phyloP scores from a whole-genome alignment of 2,113 vertebrate species.

The Actenoides hombroni region DNA sequence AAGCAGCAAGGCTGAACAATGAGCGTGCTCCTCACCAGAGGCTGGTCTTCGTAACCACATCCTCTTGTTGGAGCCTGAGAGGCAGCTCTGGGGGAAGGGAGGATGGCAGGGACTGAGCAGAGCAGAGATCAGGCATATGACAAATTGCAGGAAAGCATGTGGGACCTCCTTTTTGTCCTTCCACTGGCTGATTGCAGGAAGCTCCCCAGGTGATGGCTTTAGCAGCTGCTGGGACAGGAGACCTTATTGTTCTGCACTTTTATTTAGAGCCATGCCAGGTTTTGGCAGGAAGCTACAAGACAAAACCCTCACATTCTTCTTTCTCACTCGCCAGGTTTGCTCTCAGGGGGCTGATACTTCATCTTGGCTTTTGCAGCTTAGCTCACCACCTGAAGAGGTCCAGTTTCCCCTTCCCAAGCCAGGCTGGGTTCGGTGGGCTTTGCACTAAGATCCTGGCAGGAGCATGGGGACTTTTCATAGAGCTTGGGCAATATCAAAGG shows the following conservation, averaged over 20 bases:
- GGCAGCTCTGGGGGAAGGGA: slow-evolving; percentile 7
- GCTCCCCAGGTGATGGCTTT: slow-evolving; percentile 46
- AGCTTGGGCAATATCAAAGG: neutral
- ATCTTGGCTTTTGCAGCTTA: neutral
- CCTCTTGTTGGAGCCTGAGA: neutral
- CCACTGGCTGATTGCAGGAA: slow-evolving; percentile 52
- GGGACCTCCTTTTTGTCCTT: slow-evolving; percentile 35
- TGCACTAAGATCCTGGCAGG: neutral
- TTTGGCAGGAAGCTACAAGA: slow-evolving; percentile 46
- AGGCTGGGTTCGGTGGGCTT: neutral
- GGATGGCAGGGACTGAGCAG: neutral
- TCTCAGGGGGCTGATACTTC: neutral
- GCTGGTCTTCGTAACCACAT: slow-evolving; percentile 20
- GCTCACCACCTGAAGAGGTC: neutral
- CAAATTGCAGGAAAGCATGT: slow-evolving; percentile 30
- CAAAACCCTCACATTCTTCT: neutral
- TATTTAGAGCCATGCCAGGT: slow-evolving; percentile 9
- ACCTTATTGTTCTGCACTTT: neutral
- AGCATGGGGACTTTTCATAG: neutral
- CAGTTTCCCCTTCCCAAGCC: neutral
- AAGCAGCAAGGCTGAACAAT: slow-evolving; percentile 10
- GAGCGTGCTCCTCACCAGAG: neutral
- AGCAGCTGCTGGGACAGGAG: slow-evolving; percentile 45
- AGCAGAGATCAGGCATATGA: neutral
- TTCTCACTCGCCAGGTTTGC: neutral